Conservation (phyloP, 2,888 invertebrate species). For the Mycalesis mineus region DNA sequence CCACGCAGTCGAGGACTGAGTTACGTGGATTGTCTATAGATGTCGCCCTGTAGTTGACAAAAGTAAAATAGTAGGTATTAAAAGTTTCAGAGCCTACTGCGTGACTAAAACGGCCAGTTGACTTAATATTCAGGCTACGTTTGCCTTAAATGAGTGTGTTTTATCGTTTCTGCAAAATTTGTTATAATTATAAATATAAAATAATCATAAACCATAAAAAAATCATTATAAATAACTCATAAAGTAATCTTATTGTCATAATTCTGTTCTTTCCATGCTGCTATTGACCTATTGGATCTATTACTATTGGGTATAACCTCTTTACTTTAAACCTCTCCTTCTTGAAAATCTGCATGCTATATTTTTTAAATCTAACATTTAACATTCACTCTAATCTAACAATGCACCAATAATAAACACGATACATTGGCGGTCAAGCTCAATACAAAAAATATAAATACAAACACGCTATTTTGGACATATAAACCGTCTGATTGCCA, state of each 20-base stretch:
- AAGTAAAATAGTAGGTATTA: too few species aligned
- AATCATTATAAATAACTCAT: not conserved
- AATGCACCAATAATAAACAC: conserved; percentile 68
- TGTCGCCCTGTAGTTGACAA: too few species aligned
- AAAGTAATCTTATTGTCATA: conserved; percentile 64
- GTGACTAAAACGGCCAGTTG: too few species aligned
- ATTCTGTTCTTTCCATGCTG: conserved; percentile 70
- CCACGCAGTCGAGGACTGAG: too few species aligned
- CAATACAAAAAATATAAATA: conserved; percentile 73
- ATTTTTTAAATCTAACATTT: conserved; percentile 29
- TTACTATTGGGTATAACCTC: conserved; percentile 66
- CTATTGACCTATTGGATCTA: conserved; percentile 70
- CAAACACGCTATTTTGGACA: conserved; percentile 71
- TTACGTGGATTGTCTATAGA: too few species aligned
- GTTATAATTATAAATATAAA: too few species aligned
- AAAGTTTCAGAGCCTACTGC: too few species aligned
- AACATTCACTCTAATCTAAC: conserved; percentile 38
- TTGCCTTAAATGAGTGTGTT: too few species aligned
- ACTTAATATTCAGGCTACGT: too few species aligned
- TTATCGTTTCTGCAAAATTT: too few species aligned
- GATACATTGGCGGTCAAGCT: conserved; percentile 71
- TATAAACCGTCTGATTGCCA: conserved; percentile 41
- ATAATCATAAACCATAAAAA: too few species aligned
- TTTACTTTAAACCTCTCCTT: conserved; percentile 41
- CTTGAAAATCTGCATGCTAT: conserved; percentile 52